Evolutionary conservation across 2,888 invertebrate genomes (phyloP).

Genomic region (Amblyjoppa proteus): DNA sequence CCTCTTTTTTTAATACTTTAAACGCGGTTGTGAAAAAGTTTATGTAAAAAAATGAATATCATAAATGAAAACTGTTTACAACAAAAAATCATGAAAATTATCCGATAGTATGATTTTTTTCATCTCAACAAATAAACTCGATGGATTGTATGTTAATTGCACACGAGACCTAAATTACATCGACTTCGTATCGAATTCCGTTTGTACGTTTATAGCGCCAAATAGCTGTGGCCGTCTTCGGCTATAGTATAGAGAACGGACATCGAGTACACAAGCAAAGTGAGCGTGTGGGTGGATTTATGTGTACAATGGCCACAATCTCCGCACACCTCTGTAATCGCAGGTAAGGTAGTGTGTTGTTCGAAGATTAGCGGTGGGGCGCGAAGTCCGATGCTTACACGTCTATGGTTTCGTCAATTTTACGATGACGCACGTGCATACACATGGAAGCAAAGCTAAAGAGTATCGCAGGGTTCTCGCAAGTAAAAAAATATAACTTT

Average conservation of each 20-base stretch:
- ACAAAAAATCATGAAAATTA: too few relatives aligned
- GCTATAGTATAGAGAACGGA: background rate
- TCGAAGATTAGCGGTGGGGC: background rate
- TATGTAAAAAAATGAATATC: too few relatives aligned
- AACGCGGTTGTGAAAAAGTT: too few relatives aligned
- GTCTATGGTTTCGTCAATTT: slow-evolving; percentile 7
- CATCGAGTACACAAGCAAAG: background rate
- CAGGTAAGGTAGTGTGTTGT: background rate
- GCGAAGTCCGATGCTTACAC: background rate
- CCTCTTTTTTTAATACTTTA: too few relatives aligned
- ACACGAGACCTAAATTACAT: too few relatives aligned
- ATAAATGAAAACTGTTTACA: too few relatives aligned
- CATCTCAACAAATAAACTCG: too few relatives aligned
- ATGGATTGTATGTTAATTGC: too few relatives aligned
- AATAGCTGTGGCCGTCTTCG: too few relatives aligned
- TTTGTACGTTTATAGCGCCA: too few relatives aligned
- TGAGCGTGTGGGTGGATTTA: background rate
- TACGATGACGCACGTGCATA: slow-evolving; percentile 11
- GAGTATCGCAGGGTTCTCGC: background rate
- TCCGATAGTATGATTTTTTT: too few relatives aligned
- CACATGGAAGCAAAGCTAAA: background rate
- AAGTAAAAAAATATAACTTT: background rate
- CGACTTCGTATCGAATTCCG: too few relatives aligned
- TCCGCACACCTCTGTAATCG: background rate
- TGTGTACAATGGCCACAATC: background rate